A percentile compares a stretch with the other conserved stretches of the same genome.
Evolutionary conservation across 2,888 invertebrate species (phyloP).

Genomic region (Hirtodrosophila trivittata): DNA sequence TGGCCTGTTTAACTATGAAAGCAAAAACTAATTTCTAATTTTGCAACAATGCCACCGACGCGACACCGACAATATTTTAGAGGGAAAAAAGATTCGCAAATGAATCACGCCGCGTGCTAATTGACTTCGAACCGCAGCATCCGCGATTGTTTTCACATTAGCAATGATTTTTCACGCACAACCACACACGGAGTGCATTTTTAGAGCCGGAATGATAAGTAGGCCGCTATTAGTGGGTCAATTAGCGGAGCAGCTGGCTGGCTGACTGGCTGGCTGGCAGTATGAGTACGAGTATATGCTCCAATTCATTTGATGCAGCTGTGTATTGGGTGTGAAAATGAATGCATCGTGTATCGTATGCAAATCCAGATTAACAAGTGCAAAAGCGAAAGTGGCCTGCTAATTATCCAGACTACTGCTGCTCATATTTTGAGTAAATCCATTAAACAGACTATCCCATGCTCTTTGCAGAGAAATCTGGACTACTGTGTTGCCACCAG

Average conservation of each 20-base stretch:
- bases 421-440: slow-evolving; percentile 2
- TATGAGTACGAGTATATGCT: slow-evolving; percentile 41
- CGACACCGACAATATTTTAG: slow-evolving; percentile 47
- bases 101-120: slow-evolving; percentile 68
- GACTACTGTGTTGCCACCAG: slow-evolving; percentile 85
- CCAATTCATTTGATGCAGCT: slow-evolving; percentile 53
- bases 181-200: slow-evolving; percentile 16
- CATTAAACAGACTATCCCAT: background rate
- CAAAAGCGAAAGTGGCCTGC: slow-evolving; percentile 54
- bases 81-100: slow-evolving; percentile 52
- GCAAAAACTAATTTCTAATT: slow-evolving; percentile 32
- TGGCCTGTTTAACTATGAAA: slow-evolving; percentile 53
- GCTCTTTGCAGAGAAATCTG: slow-evolving; percentile 86
- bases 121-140: slow-evolving; percentile 74
- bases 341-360: slow-evolving; percentile 32
- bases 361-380: slow-evolving; percentile 40
- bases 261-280: background rate
- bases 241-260: slow-evolving; percentile 56
- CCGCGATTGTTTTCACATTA: slow-evolving; percentile 79
- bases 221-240: slow-evolving; percentile 71
- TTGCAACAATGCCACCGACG: slow-evolving; percentile 24
- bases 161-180: slow-evolving; percentile 63
- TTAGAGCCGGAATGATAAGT: slow-evolving; percentile 61
- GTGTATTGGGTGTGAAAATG: slow-evolving; percentile 55
- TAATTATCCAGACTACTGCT: slow-evolving; percentile 52